These are phyloP conservation scores for Aphidoletes aphidimyza DNA, from an alignment of 2,888 invertebrate genomes.

Conservation along the genomic window DNA sequence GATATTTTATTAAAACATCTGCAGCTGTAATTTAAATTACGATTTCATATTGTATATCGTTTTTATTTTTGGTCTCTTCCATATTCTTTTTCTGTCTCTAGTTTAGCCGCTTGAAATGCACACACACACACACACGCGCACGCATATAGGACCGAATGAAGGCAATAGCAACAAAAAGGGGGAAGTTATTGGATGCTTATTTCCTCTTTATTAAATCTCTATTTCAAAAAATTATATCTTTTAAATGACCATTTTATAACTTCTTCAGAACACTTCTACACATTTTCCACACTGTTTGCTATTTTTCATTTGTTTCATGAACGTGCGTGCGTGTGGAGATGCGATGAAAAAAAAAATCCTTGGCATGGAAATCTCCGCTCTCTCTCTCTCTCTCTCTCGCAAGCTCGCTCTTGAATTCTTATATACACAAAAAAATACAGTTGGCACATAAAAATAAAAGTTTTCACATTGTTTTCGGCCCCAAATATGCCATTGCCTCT, in stretches of 20 bases:
- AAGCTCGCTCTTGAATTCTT: too few relatives aligned
- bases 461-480: constrained; percentile 26
- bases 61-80: neutral
- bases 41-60: constrained; percentile 41
- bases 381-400: too few relatives aligned
- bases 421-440: constrained; percentile 44
- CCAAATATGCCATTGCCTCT: neutral
- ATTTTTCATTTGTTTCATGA: neutral
- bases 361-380: neutral
- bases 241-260: constrained; percentile 49
- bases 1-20: constrained; percentile 58
- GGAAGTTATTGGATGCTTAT: constrained; percentile 49
- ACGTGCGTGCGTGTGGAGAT: neutral
- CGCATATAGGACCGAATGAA: too few relatives aligned
- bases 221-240: constrained; percentile 46
- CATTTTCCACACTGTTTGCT: neutral
- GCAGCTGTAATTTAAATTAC: constrained; percentile 60
- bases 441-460: constrained; percentile 47
- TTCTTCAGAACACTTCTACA: neutral
- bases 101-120: neutral
- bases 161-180: neutral
- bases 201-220: constrained; percentile 49
- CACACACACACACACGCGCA: neutral
- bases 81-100: too few relatives aligned
- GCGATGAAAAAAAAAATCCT: neutral